phyloP scores from a whole-genome alignment of 2,888 invertebrate genomes.

The Spisula subtruncata region DNA sequence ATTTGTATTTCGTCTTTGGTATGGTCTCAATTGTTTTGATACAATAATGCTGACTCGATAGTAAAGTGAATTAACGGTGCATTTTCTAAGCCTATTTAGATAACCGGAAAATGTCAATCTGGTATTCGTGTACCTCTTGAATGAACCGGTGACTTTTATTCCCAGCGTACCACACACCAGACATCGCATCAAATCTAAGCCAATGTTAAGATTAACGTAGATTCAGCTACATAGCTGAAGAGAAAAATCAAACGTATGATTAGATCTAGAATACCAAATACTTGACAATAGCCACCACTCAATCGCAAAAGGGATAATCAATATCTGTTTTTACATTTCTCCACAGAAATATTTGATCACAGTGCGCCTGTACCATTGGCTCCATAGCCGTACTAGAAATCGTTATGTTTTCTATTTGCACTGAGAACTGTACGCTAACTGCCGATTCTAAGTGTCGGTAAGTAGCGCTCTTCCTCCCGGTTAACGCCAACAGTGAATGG shows the following conservation, averaged over 20 bases:
- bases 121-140: no score
- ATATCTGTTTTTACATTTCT: background rate
- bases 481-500: background rate
- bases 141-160: no score
- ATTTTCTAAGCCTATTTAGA: no score
- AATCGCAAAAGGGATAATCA: background rate
- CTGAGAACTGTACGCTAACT: background rate
- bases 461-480: background rate
- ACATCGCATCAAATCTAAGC: background rate
- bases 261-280: background rate
- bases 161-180: background rate
- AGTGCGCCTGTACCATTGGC: background rate
- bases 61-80: no score
- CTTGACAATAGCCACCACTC: background rate
- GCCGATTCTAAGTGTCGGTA: background rate
- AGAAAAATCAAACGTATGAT: background rate
- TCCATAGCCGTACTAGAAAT: background rate
- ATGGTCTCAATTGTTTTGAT: no score
- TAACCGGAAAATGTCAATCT: no score
- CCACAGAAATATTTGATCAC: background rate
- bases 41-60: no score
- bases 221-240: background rate
- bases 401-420: conserved; percentile 10
- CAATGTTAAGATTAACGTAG: background rate
- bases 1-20: no score